phyloP scores from a whole-genome alignment of 2,797 vertebrate genomes.

The Erpetoichthys calabaricus region DNA sequence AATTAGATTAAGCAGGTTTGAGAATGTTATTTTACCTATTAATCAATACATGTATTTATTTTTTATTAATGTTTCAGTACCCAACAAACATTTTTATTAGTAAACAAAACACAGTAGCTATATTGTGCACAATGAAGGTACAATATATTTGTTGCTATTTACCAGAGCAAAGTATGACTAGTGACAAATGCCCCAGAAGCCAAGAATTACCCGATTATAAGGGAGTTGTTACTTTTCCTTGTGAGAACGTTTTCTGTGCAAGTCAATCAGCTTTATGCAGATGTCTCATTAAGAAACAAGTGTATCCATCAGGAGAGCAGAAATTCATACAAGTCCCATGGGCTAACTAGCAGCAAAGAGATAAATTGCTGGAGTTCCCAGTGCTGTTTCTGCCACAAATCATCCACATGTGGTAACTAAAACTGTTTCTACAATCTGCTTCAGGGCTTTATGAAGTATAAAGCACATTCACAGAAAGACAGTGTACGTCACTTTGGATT shows the following conservation, averaged over 20 bases:
- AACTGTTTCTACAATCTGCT: not conserved
- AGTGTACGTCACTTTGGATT: constrained; percentile 3
- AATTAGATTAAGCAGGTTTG: no score
- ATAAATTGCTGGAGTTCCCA: not conserved
- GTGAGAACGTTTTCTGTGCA: constrained; percentile 1
- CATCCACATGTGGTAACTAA: not conserved
- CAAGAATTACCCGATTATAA: not conserved
- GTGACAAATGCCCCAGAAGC: not conserved
- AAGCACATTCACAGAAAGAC: not conserved
- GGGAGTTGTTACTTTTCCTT: not conserved
- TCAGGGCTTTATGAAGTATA: not conserved
- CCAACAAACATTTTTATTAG: no score
- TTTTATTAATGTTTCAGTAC: no score
- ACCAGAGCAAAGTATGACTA: no score
- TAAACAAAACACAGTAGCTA: no score
- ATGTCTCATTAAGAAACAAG: constrained; percentile 4
- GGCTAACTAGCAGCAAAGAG: not conserved
- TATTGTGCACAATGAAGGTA: no score
- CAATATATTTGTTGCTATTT: no score
- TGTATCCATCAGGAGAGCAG: not conserved
- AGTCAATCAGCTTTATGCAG: not conserved
- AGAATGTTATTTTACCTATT: no score
- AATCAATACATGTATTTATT: no score
- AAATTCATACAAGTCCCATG: not conserved
- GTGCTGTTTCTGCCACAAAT: not conserved